phyloP scores from a whole-genome alignment of 2,888 invertebrate genomes.

The Subacronicta megacephala region DNA sequence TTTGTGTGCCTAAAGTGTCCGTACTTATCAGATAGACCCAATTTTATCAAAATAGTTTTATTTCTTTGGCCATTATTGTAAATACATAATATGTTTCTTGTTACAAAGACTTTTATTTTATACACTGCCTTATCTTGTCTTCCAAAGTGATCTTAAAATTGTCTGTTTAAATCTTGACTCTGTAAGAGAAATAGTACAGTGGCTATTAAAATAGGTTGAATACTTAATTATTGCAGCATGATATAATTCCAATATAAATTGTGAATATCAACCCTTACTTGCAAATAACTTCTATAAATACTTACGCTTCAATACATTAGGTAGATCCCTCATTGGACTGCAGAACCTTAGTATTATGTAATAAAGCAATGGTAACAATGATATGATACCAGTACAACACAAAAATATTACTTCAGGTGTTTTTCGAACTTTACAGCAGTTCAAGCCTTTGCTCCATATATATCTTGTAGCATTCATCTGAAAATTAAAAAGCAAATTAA shows the following conservation, averaged over 20 bases:
- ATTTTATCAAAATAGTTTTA: constrained; percentile 46
- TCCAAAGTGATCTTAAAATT: constrained; percentile 72
- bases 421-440: constrained; percentile 89
- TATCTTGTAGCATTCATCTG: constrained; percentile 92
- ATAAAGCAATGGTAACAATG: constrained; percentile 88
- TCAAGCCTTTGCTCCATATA: constrained; percentile 89
- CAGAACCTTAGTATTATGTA: constrained; percentile 88
- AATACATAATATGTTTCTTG: constrained; percentile 56
- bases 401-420: constrained; percentile 90
- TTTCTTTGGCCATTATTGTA: constrained; percentile 61
- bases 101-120: constrained; percentile 45
- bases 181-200: constrained; percentile 67
- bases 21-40: constrained; percentile 51
- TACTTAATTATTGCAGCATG: background rate
- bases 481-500: constrained; percentile 46
- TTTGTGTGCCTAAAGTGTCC: constrained; percentile 32
- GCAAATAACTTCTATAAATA: constrained; percentile 22
- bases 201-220: background rate
- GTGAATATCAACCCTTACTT: no score
- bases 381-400: constrained; percentile 85
- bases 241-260: background rate
- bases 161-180: constrained; percentile 85
- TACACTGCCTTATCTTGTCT: constrained; percentile 64
- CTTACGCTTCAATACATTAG: constrained; percentile 85
- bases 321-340: constrained; percentile 82